Evolutionary conservation across 2,888 invertebrate species (phyloP), one percentile per base, ranked within the genome.

Genomic region (Clostera curtula): DNA sequence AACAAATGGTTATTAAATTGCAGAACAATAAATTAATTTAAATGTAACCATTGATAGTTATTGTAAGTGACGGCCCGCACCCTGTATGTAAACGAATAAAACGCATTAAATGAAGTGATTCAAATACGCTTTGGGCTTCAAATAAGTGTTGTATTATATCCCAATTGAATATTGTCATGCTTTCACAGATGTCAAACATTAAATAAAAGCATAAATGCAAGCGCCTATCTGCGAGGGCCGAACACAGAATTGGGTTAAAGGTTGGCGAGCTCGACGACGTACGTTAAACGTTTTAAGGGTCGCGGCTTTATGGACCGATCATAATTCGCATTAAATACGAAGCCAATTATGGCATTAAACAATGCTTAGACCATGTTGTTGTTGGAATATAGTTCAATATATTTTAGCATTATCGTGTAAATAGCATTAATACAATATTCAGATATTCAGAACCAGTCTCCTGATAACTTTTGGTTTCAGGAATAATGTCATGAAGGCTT

Each of bases 241-340:
- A 51, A 54, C 52, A 43, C 41, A 43, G 58, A 73, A 72, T 72
- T 72, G 64, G 73, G 70, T 73, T 66, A 72, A 64, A 73, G 67
- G 64, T 68, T 62, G 65, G 64, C 61, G 61, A 64, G 64, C 60
- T 64, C 56, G 57, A 47, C 48, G 42, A 34, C 40, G 55, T 50
- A 49, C 54, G 57, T 61, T 56, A 54, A 62, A 50, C 58, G 62
- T 55, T 59, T 70, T 64, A 61, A 59, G 64, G 70, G 67, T 66
- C 62, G 66, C 52, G 52, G 54, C 45, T 66, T 57, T 57, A 58
- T 60, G 55, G 50, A 54, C 58, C 58, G 57, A 63, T 68, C 60
- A 65, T 64, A 64, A 72, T 65, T 57, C 56, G 48, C 51, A 55
- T 46, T 55, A 61, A 69, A 71, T 68, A 65, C 64, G 62, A 54